Evolutionary conservation across 2,113 vertebrate genomes (phyloP).

Genomic region (Parus major): DNA sequence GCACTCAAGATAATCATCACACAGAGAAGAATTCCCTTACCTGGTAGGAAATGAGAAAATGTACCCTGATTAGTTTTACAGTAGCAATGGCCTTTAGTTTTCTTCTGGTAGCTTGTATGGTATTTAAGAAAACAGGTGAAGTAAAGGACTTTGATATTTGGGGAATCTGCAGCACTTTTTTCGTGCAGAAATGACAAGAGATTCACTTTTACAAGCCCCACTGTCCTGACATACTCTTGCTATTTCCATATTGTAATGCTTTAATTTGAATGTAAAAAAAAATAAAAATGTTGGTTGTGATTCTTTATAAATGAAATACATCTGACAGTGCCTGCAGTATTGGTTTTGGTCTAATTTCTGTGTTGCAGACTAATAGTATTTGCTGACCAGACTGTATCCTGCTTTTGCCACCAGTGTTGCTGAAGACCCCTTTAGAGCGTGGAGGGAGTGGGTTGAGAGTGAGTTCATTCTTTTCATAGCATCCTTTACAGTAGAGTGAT

Average conservation of each 20-base stretch:
- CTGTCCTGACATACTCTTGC: background rate
- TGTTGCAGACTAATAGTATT: background rate
- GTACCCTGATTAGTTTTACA: background rate
- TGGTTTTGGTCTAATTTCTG: background rate
- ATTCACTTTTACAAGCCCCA: background rate
- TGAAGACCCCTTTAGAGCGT: background rate
- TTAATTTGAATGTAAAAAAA: background rate
- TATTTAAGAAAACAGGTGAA: background rate
- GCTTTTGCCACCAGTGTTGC: background rate
- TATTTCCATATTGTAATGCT: background rate
- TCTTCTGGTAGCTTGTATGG: background rate
- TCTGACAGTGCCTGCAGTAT: background rate
- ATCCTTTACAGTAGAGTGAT: background rate
- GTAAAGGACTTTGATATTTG: background rate
- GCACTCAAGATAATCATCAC: background rate
- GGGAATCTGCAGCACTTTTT: background rate
- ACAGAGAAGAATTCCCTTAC: background rate
- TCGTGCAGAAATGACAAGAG: background rate
- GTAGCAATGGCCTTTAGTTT: background rate
- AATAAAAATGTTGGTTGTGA: background rate
- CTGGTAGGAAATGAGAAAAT: background rate
- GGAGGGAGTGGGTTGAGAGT: background rate
- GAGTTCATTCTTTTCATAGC: background rate
- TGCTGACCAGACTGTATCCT: background rate
- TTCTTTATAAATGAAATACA: background rate